Conservation (phyloP, 2,797 vertebrate genomes). For the Geotrypetes seraphini region DNA sequence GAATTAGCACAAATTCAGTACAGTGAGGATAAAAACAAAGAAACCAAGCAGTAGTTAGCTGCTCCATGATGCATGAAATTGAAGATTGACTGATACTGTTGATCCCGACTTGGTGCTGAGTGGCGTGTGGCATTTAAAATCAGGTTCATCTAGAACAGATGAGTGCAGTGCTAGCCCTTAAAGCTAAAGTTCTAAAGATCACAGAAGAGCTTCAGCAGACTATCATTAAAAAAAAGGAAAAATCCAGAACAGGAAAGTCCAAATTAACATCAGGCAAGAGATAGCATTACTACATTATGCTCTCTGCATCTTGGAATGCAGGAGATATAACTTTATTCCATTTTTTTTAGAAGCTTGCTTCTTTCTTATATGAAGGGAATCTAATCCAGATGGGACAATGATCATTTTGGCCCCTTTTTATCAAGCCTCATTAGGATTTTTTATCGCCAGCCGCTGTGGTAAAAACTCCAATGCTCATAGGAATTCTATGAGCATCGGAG, state of each 20-base stretch:
- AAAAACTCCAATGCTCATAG: no score
- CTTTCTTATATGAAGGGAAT: no score
- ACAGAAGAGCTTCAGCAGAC: background rate
- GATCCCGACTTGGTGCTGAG: accelerated
- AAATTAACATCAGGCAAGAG: background rate
- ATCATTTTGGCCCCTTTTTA: no score
- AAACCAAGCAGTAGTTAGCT: background rate
- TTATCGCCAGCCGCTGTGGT: no score
- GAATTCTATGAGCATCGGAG: no score
- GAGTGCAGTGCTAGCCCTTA: background rate
- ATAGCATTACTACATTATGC: accelerated
- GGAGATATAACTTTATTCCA: background rate
- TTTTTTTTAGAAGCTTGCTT: accelerated
- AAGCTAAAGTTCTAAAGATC: background rate
- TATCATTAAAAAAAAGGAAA: no score
- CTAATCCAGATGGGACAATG: no score
- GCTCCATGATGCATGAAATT: background rate
- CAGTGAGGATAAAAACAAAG: background rate
- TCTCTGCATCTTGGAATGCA: background rate
- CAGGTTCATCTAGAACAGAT: background rate
- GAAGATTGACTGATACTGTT: background rate
- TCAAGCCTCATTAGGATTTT: no score
- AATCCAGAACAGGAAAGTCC: accelerated
- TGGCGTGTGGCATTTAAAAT: background rate
- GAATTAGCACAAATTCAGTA: background rate